These are phyloP conservation scores for Chanos chanos DNA, from an alignment of 2,797 vertebrate genomes.

Conservation along the genomic window DNA sequence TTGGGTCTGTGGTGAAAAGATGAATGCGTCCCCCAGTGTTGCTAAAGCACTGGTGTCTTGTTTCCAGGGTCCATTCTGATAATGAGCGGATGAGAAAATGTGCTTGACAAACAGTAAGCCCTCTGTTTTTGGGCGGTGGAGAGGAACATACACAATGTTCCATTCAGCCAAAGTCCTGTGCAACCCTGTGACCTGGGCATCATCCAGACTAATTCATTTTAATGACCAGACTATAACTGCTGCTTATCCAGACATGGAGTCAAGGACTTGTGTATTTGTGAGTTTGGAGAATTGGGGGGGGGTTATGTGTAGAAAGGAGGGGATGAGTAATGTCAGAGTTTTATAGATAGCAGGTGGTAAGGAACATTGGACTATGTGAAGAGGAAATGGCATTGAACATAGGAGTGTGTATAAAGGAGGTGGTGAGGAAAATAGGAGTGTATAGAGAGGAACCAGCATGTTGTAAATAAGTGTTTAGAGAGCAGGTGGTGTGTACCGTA, in stretches of 20 bases:
- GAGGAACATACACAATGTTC: neutral
- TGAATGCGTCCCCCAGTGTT: neutral
- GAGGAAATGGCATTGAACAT: too few species aligned
- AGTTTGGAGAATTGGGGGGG: neutral
- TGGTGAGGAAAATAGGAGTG: too few species aligned
- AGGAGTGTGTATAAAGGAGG: neutral
- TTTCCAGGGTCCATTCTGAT: slow-evolving; percentile 9
- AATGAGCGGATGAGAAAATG: neutral
- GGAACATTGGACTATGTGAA: too few species aligned
- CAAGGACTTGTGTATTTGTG: neutral
- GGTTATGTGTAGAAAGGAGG: neutral
- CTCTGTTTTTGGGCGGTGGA: neutral
- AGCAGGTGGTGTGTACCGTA: neutral
- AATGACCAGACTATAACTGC: neutral
- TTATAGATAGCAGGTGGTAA: neutral
- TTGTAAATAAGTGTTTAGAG: too few species aligned
- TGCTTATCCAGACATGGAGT: neutral
- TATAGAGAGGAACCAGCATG: too few species aligned
- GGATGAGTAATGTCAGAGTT: neutral
- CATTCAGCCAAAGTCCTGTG: neutral
- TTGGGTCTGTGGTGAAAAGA: too few species aligned
- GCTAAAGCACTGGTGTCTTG: neutral
- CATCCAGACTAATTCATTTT: neutral
- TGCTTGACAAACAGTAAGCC: neutral
- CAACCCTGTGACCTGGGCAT: neutral